phyloP scores from a whole-genome alignment of 2,113 vertebrate species.

The Piaya cayana region DNA sequence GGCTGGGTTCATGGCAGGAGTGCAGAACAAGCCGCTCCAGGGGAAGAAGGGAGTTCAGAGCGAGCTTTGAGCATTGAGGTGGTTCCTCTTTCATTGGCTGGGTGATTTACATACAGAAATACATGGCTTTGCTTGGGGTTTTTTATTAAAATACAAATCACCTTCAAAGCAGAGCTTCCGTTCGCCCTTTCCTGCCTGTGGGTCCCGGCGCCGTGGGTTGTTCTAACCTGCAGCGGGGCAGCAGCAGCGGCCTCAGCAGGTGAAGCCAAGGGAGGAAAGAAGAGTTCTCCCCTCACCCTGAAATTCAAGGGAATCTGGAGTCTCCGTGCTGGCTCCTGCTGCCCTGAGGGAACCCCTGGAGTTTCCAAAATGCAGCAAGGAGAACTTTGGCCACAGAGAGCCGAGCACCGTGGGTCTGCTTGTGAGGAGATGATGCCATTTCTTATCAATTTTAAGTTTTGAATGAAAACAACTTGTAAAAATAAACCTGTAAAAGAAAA shows the following conservation, averaged over 20 bases:
- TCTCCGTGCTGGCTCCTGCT: neutral
- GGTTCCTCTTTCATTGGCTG: neutral
- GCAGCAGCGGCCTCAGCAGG: neutral
- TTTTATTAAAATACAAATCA: conserved; percentile 23
- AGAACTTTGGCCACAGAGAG: neutral
- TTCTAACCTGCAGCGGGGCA: neutral
- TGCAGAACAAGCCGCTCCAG: neutral
- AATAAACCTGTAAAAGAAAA: neutral
- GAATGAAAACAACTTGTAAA: neutral
- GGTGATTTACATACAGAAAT: conserved; percentile 11
- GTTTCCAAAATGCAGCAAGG: fast-evolving
- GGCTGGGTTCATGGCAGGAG: neutral
- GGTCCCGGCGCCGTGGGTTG: neutral
- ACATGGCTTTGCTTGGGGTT: neutral
- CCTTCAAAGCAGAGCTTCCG: neutral
- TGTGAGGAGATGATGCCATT: neutral
- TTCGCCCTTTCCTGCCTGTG: neutral
- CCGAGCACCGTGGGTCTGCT: fast-evolving
- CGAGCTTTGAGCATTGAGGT: neutral
- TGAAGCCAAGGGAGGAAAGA: neutral
- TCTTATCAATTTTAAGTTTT: neutral
- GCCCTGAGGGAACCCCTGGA: fast-evolving
- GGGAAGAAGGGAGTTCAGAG: neutral
- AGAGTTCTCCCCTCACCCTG: fast-evolving
- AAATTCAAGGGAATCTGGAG: neutral